Evolutionary conservation across 2,797 vertebrate species (phyloP).

Genomic region (Acipenser oxyrinchus): DNA sequence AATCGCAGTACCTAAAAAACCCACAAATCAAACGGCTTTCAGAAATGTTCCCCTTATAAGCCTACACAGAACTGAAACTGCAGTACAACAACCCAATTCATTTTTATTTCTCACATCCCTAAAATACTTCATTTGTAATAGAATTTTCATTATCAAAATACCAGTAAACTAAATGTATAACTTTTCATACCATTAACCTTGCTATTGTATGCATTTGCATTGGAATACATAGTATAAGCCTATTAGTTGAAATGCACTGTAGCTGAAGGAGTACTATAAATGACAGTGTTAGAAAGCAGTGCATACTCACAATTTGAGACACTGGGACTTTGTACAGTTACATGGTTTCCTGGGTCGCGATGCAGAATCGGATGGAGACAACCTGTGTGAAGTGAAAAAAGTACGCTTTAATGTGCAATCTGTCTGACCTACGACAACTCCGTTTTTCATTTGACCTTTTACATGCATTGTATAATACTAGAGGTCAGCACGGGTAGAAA

Average conservation of each 20-base stretch:
- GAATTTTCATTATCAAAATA: too few relatives aligned
- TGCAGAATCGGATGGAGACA: constrained; percentile 68
- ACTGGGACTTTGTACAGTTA: constrained; percentile 97
- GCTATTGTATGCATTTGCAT: too few relatives aligned
- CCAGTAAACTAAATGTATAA: too few relatives aligned
- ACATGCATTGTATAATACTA: too few relatives aligned
- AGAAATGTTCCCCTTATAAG: background rate
- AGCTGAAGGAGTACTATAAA: constrained; percentile 11
- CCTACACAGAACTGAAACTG: background rate
- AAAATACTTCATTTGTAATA: too few relatives aligned
- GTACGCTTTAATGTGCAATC: background rate
- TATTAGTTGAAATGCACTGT: constrained; percentile 2
- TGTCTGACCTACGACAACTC: too few relatives aligned
- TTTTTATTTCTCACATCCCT: background rate
- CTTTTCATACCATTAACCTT: too few relatives aligned
- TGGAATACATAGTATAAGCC: background rate
- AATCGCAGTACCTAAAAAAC: constrained; percentile 84
- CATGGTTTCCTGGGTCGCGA: constrained; percentile 91
- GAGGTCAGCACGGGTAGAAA: too few relatives aligned
- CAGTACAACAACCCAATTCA: background rate
- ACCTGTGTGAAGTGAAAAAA: constrained; percentile 32
- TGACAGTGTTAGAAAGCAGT: background rate
- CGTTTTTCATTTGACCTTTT: too few relatives aligned
- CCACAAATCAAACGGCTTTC: background rate
- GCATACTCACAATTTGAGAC: constrained; percentile 89